Evolutionary conservation across 2,113 vertebrate species (phyloP), one percentile per base, ranked within the genome.

Genomic region (Cephalopterus ornatus): DNA sequence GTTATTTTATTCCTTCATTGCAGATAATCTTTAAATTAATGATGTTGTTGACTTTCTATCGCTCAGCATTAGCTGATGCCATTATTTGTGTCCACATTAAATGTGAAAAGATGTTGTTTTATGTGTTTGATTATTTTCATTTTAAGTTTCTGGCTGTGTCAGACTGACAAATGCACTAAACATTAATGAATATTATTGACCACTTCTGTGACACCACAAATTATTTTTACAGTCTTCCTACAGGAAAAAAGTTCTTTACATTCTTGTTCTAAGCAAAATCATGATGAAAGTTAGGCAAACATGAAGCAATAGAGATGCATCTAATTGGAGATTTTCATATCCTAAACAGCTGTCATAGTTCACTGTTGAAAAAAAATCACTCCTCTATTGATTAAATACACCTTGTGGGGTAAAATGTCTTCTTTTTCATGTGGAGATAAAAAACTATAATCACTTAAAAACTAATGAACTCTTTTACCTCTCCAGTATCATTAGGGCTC

Each of bases 1-100:
- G 50, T 79, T 87, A 50, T 92, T 97, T 97, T 93, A 75, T 95
- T 92, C 35, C 28, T 65, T 88, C 50, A 46, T 44, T 84, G 32
- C 35, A 41, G 37, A 70, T 93, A 83, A 81, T 66, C 56, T 72
- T 87, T 23, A 93, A 91, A 96, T 80, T 63, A 95, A 97, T 87
- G 44, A 53, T 92, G n/a, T 55, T 59, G 71, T 87, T 94, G 83
- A 89, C 39, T 89, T 92, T 75, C 19, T 47, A 8, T 78, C 39
- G 72, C 68, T 93, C 41, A 61, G 26, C 59, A 84, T 89, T 85
- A 91, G 15, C 53, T 41, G 55, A 82, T 84, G 14, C 5, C 19
- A 55, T 87, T 88, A 70, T 67, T 80, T 93, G 12, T 41, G 16
- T 78, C 27, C 24, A 63, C 33, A 63, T 47, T 78, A 92, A 78